Evolutionary conservation across 2,113 vertebrate genomes (phyloP).

Genomic region (Sarotherodon lohbergeri): DNA sequence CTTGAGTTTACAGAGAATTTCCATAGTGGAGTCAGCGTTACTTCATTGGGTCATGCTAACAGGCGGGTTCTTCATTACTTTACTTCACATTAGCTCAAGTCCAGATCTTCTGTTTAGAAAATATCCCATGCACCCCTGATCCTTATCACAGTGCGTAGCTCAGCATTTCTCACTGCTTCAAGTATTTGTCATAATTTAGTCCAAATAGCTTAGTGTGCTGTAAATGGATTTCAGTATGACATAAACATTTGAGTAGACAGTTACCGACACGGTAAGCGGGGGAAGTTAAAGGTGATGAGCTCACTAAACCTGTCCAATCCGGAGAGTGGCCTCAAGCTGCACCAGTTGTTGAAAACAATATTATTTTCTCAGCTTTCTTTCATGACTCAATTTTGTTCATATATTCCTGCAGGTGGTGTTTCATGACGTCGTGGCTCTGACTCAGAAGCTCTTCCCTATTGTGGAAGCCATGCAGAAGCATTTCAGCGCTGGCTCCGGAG

Average conservation of each 20-base stretch:
- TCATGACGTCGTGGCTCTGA: constrained; percentile 83
- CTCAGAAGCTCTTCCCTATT: constrained; percentile 85
- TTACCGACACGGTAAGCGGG: accelerated
- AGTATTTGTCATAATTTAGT: neutral
- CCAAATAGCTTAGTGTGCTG: neutral
- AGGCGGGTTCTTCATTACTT: neutral
- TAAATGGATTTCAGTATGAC: neutral
- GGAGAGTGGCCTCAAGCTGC: neutral
- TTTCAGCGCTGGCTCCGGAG: constrained; percentile 90
- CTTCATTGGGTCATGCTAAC: neutral
- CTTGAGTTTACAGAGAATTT: neutral
- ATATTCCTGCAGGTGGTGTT: constrained; percentile 80
- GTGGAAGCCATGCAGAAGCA: constrained; percentile 96
- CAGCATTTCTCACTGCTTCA: neutral
- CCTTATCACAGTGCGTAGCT: neutral
- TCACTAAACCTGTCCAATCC: neutral
- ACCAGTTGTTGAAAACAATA: neutral
- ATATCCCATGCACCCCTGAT: neutral
- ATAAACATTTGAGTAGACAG: neutral
- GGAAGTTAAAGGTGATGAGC: neutral
- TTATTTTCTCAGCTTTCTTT: neutral
- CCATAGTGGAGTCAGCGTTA: neutral
- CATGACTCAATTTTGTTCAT: neutral
- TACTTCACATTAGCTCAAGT: neutral
- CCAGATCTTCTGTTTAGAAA: neutral